phyloP scores from a whole-genome alignment of 2,113 vertebrate species.

The Urocolius indicus region DNA sequence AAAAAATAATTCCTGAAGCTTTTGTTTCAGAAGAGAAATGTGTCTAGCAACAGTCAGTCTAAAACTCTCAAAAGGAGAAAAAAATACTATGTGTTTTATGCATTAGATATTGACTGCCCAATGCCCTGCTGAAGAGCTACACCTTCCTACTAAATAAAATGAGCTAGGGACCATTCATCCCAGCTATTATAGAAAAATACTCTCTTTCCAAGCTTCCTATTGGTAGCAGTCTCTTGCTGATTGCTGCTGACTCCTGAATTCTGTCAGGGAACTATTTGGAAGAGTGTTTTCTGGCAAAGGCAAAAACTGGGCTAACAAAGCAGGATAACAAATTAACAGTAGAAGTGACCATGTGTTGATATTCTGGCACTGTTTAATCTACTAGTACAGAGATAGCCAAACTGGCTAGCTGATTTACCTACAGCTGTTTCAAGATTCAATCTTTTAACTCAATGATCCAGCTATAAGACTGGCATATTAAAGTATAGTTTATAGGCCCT shows the following conservation, averaged over 20 bases:
- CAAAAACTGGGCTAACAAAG: slow-evolving; percentile 1
- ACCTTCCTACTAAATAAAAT: background rate
- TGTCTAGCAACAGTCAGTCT: background rate
- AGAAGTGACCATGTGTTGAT: background rate
- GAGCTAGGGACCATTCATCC: background rate
- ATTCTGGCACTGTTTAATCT: background rate
- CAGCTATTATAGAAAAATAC: background rate
- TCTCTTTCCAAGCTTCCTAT: background rate
- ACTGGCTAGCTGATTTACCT: background rate
- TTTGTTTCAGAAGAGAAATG: background rate
- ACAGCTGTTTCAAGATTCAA: background rate
- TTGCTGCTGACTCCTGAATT: background rate
- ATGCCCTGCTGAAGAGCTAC: background rate
- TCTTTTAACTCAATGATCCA: background rate
- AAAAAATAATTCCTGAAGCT: background rate
- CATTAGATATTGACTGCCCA: background rate
- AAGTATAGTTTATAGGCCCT: background rate
- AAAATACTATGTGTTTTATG: background rate
- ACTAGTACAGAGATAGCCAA: background rate
- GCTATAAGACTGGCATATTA: background rate
- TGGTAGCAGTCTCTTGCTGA: background rate
- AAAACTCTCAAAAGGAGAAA: background rate
- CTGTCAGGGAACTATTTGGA: background rate
- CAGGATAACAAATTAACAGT: background rate
- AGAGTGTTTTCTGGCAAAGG: background rate